These are phyloP conservation scores for Drosophila birchii DNA, from an alignment of 2,888 invertebrate genomes.

Conservation along the genomic window DNA sequence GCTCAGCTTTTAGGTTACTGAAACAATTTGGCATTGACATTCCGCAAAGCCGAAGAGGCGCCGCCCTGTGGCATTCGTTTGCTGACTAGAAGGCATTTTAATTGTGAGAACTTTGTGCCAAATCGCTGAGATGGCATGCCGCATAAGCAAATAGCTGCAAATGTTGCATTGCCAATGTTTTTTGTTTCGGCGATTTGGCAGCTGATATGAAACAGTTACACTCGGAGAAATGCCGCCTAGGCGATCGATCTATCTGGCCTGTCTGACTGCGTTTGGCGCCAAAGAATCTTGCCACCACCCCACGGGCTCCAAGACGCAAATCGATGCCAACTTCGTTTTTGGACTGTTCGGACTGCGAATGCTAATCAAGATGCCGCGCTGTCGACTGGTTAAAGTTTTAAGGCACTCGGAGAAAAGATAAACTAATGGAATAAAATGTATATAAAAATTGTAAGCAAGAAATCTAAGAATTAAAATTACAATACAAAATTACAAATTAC, in stretches of 20 bases:
- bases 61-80: constrained; percentile 48
- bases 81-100: constrained; percentile 59
- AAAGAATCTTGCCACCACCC: constrained; percentile 54
- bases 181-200: constrained; percentile 54
- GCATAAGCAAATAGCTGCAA: constrained; percentile 67
- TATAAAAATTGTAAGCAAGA: too few species aligned
- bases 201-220: constrained; percentile 55
- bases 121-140: constrained; percentile 56
- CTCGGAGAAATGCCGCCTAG: constrained; percentile 26
- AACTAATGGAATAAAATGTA: not conserved
- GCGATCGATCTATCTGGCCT: constrained; percentile 5
- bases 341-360: constrained; percentile 48
- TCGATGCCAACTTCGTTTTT: constrained; percentile 40
- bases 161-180: constrained; percentile 53
- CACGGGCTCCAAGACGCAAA: constrained; percentile 25
- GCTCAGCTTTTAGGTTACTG: not conserved
- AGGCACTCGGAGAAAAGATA: constrained; percentile 1
- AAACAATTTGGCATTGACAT: constrained; percentile 44
- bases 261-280: constrained; percentile 51
- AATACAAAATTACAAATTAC: too few species aligned
- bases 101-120: constrained; percentile 73
- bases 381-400: constrained; percentile 40
- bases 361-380: constrained; percentile 75
- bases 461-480: rapidly evolving
- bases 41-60: constrained; percentile 40